Conservation (phyloP, 2,113 vertebrate species). For the Hoplias malabaricus region DNA sequence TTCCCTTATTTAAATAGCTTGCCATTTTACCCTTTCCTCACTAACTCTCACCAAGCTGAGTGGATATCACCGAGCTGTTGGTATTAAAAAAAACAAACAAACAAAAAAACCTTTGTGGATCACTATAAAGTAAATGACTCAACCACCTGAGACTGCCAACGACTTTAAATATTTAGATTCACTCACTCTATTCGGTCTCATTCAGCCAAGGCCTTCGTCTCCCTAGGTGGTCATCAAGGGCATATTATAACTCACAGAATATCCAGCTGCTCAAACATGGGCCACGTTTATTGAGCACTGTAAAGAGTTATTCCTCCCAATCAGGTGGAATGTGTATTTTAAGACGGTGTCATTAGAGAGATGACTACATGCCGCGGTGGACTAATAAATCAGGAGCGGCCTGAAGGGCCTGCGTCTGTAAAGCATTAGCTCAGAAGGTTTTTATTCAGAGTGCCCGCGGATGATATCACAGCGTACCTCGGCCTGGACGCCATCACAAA, state of each 20-base stretch:
- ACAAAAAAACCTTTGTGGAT: slow-evolving; percentile 21
- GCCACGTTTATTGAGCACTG: slow-evolving; percentile 34
- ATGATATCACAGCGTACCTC: slow-evolving; percentile 37
- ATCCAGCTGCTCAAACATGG: slow-evolving; percentile 32
- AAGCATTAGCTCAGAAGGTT: slow-evolving; percentile 35
- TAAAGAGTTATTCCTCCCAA: slow-evolving; percentile 39
- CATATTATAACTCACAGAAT: background rate
- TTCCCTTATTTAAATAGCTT: slow-evolving; percentile 5
- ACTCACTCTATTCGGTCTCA: slow-evolving; percentile 9
- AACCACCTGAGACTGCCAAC: slow-evolving; percentile 34
- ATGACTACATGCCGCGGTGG: slow-evolving; percentile 33
- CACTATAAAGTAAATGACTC: slow-evolving; percentile 30
- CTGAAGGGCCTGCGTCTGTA: slow-evolving; percentile 19
- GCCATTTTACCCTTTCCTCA: background rate
- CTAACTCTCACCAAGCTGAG: slow-evolving; percentile 6
- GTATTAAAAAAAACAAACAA: background rate
- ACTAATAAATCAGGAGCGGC: slow-evolving; percentile 41
- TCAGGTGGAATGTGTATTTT: slow-evolving; percentile 46
- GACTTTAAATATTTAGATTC: slow-evolving; percentile 26
- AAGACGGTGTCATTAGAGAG: slow-evolving; percentile 35
- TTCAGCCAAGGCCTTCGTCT: slow-evolving; percentile 2
- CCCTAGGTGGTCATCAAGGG: slow-evolving; percentile 26
- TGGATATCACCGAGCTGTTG: background rate
- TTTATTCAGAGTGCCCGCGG: slow-evolving; percentile 27
- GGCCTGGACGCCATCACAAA: background rate